phyloP scores from a whole-genome alignment of 2,797 vertebrate genomes.

The Naso thynnoides region DNA sequence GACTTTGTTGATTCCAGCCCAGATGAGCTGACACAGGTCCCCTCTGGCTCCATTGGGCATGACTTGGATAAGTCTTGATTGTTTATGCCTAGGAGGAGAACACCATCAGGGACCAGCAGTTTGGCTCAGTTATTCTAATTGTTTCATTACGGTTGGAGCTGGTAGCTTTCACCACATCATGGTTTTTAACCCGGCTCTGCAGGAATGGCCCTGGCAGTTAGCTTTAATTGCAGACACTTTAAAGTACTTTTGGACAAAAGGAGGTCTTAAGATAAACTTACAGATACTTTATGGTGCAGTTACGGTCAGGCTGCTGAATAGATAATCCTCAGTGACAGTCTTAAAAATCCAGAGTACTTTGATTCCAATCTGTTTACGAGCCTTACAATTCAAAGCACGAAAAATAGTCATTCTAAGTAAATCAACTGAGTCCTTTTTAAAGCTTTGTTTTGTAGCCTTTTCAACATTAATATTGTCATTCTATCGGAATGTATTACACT shows the following conservation, averaged over 20 bases:
- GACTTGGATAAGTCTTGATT: constrained; percentile 72
- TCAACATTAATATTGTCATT: constrained; percentile 43
- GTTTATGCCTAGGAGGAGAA: constrained; percentile 68
- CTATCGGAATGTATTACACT: constrained; percentile 46
- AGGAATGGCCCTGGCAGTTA: constrained; percentile 77
- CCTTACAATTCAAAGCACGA: constrained; percentile 5
- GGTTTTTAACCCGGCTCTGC: constrained; percentile 64
- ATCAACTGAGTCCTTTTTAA: constrained; percentile 11
- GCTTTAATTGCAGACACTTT: constrained; percentile 80
- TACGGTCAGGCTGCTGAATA: constrained; percentile 43
- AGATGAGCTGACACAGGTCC: constrained; percentile 28
- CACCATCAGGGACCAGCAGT: constrained; percentile 72
- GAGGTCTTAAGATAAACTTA: constrained; percentile 66
- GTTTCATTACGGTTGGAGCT: constrained; percentile 78
- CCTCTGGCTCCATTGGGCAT: constrained; percentile 61
- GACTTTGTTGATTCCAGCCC: constrained; percentile 3
- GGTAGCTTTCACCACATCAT: constrained; percentile 74
- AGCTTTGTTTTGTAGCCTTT: constrained; percentile 20
- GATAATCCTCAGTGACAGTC: constrained; percentile 43
- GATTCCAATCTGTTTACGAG: constrained; percentile 19
- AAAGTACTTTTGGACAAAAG: constrained; percentile 73
- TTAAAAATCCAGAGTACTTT: constrained; percentile 26
- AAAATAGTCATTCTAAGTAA: constrained; percentile 29
- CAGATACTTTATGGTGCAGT: constrained; percentile 53
- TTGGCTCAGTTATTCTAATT: constrained; percentile 75